Conservation (phyloP, 2,113 vertebrate genomes). For the Pagrus major region DNA sequence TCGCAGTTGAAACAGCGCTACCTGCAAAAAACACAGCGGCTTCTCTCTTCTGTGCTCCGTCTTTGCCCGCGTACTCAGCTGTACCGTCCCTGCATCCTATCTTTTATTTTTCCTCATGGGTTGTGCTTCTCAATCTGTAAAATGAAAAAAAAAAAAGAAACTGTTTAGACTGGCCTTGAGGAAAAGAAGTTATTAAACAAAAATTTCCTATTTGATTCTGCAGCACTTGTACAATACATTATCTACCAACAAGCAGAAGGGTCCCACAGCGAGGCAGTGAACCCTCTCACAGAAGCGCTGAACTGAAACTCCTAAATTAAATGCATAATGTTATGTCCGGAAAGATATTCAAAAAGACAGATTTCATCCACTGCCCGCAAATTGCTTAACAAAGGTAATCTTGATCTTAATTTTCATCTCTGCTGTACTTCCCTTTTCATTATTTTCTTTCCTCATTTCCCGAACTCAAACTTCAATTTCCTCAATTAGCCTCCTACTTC, state of each 20-base stretch:
- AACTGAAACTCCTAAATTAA: constrained; percentile 39
- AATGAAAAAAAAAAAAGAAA: not conserved
- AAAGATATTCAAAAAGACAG: constrained; percentile 43
- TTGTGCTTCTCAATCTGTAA: not conserved
- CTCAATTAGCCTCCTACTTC: constrained; percentile 54
- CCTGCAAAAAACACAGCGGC: constrained; percentile 21
- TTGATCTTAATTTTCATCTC: constrained; percentile 55
- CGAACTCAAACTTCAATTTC: constrained; percentile 57
- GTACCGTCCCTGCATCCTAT: not conserved
- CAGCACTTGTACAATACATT: constrained; percentile 17
- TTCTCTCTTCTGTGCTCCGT: not conserved
- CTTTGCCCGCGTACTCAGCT: constrained; percentile 23
- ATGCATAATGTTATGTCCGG: constrained; percentile 17
- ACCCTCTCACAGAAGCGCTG: constrained; percentile 16
- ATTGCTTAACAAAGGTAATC: constrained; percentile 61
- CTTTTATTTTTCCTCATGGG: not conserved
- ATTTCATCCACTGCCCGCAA: constrained; percentile 43
- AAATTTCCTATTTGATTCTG: constrained; percentile 19
- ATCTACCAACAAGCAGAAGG: not conserved
- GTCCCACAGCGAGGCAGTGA: constrained; percentile 14
- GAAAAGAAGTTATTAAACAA: constrained; percentile 2
- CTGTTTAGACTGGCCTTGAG: not conserved
- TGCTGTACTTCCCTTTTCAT: constrained; percentile 58
- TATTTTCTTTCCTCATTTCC: constrained; percentile 66
- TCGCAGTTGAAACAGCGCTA: constrained; percentile 27